Evolutionary conservation across 2,797 vertebrate genomes (phyloP), one percentile per base, ranked within the genome.

Genomic region (Gobio occitaniae): DNA sequence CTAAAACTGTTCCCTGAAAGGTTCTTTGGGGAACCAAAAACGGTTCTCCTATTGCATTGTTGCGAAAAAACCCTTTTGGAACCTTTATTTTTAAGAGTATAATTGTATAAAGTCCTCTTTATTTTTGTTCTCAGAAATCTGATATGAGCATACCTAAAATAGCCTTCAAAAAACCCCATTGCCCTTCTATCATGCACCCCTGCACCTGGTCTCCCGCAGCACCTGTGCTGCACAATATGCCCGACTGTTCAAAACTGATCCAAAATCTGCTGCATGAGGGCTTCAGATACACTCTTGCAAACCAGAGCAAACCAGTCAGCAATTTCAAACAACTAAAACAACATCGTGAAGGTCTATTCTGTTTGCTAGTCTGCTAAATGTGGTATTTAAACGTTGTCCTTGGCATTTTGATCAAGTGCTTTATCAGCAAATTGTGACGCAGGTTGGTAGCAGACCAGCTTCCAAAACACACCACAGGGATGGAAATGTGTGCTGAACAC

Each of bases 271-370:
- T 69, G 36, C 50, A 69, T 7, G 50, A 77, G 11, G 44, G 44
- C 56, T 78, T 66, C 13, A 56, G 59, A 85, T 61, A 50, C 56
- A 63, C 70, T 76, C 19, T 6, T 32, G 85, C 88, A 88, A 88
- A 77, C 82, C 63, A 83, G 93, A 93, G 89, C 87, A 90, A 92
- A 89, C 84, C 32, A 1, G 41, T 80, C 85, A 84, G 91, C 87
- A 61, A 72, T 65, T 78, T 86, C 84, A 71, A 90, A 89, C 52
- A 1, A 86, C 88, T 90, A 36, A 84, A 90, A 87, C 87, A 92
- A 89, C 90, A 92, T 25, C 5, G n/a, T 25, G 68, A 82, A 59
- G 79, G 79, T 77, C 65, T 12, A 50, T 32, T 6, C 77, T 75
- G 85, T 87, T 85, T 66, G 81, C 87, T 86, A 5, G 68, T 78